phyloP scores from a whole-genome alignment of 2,113 vertebrate species.

The Pseudonaja textilis region DNA sequence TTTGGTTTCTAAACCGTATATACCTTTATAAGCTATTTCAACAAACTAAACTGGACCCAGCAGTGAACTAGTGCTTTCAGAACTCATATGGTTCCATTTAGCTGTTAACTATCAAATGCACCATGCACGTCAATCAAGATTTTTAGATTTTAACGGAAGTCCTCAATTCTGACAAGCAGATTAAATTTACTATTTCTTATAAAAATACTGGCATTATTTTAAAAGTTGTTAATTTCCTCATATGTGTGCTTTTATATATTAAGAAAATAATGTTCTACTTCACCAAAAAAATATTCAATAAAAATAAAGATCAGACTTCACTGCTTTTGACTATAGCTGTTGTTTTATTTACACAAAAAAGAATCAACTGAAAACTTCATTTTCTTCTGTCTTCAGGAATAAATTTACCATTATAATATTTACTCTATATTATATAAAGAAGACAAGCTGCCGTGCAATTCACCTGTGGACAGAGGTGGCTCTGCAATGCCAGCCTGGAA shows the following conservation, averaged over 20 bases:
- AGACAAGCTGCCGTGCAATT: neutral
- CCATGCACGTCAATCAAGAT: neutral
- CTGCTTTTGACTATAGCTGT: neutral
- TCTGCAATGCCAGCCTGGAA: neutral
- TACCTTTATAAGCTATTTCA: neutral
- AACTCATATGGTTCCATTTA: neutral
- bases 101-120: neutral
- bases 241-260: neutral
- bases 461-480: neutral
- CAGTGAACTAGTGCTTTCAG: neutral
- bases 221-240: neutral
- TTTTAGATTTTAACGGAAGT: neutral
- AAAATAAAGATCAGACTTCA: conserved; percentile 5
- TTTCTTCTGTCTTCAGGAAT: neutral
- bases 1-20: neutral
- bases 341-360: conserved; percentile 18
- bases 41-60: neutral
- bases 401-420: neutral
- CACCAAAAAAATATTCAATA: conserved; percentile 14
- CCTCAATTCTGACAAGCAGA: neutral
- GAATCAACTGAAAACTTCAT: conserved; percentile 1
- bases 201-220: neutral
- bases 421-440: neutral
- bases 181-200: too few species aligned
- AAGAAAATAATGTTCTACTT: neutral